Percentiles rank a stretch among this genome's conserved stretches.
These are phyloP conservation scores for Aphelocoma coerulescens DNA, from an alignment of 2,113 vertebrate genomes.

Conservation along the genomic window DNA sequence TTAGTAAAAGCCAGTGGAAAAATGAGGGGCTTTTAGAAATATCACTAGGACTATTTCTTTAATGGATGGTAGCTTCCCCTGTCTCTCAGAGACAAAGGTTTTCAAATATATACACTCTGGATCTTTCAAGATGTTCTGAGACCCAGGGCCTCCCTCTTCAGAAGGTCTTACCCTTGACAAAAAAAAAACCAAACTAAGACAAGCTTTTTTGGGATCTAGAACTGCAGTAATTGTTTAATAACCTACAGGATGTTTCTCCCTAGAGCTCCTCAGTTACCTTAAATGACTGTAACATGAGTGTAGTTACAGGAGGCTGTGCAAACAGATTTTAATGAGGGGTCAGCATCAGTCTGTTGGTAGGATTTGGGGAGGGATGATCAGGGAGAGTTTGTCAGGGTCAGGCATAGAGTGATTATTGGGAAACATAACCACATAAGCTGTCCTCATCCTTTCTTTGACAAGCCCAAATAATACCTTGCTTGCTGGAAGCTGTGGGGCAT, in stretches of 20 bases:
- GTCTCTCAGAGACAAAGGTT: not conserved
- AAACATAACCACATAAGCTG: not conserved
- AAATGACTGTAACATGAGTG: not conserved
- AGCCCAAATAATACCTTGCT: not conserved
- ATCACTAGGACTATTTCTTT: not conserved
- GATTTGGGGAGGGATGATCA: not conserved
- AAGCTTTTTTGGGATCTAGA: not conserved
- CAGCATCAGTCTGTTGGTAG: not conserved
- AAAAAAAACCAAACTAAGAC: not conserved
- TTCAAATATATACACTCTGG: not conserved
- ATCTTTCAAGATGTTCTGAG: not conserved
- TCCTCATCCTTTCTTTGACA: not conserved
- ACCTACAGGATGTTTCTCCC: not conserved
- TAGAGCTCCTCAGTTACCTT: not conserved
- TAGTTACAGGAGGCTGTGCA: not conserved
- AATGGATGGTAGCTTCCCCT: not conserved
- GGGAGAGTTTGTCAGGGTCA: not conserved
- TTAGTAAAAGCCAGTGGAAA: not conserved
- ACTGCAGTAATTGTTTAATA: not conserved
- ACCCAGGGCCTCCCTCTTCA: not conserved
- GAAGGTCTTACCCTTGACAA: not conserved
- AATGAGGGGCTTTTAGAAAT: not conserved
- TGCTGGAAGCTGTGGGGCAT: not conserved
- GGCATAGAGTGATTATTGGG: rapidly evolving
- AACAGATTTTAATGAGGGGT: not conserved